A percentile compares a stretch with the other conserved stretches of the same genome.
These are phyloP conservation scores for Cepaea nemoralis DNA, from an alignment of 1,140 invertebrate species.

Conservation along the genomic window DNA sequence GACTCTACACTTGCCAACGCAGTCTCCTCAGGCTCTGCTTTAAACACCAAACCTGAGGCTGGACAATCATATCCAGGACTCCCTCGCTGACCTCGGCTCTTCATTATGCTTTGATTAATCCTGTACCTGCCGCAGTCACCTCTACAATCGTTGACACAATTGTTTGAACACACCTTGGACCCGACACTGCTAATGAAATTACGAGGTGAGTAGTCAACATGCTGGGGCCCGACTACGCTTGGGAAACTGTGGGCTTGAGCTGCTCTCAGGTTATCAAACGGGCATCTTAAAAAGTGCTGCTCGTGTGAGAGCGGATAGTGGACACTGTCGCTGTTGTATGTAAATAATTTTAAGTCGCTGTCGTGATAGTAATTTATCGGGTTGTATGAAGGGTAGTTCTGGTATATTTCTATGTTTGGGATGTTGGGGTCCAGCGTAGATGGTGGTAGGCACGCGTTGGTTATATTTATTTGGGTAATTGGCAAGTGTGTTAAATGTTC, in stretches of 20 bases:
- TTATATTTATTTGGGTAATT: slow-evolving; percentile 53
- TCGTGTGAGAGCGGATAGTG: not conserved
- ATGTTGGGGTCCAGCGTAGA: slow-evolving; percentile 13
- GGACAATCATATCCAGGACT: not conserved
- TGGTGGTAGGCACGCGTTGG: slow-evolving; percentile 40
- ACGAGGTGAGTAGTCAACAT: not conserved
- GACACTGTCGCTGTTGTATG: not conserved
- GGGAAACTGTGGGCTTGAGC: not conserved
- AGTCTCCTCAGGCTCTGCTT: not conserved
- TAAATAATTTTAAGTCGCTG: not conserved
- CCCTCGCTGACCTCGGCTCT: not conserved
- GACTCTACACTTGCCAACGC: no score
- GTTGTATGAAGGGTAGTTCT: not conserved
- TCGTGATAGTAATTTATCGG: not conserved
- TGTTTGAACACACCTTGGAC: not conserved
- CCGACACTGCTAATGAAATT: not conserved
- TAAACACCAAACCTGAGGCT: not conserved
- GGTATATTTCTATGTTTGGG: slow-evolving; percentile 5
- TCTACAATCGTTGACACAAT: not conserved
- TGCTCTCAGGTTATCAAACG: not conserved
- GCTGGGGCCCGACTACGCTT: not conserved
- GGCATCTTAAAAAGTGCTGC: not conserved
- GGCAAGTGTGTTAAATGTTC: slow-evolving; percentile 31
- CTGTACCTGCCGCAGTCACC: not conserved
- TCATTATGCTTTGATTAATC: not conserved